Evolutionary conservation across 2,888 invertebrate genomes (phyloP), one percentile per base, ranked within the genome.

Genomic region (Patella depressa): DNA sequence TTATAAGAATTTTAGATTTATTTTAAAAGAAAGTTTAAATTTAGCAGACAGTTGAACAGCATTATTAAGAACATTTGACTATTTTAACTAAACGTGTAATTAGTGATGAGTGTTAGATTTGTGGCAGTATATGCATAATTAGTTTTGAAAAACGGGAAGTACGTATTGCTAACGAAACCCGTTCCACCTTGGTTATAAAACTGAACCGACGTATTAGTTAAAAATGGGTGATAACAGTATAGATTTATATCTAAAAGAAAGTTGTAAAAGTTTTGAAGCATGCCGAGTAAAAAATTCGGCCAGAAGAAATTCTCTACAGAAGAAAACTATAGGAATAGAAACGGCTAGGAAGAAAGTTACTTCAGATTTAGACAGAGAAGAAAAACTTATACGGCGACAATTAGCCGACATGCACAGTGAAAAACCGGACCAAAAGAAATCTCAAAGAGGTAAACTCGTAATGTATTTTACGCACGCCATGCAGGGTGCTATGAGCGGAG

Each of bases 281-380:
- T 87, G 86, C 34, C 82, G 82, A 45, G 82, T 85, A 2, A 87
- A 88, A 79, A 89, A 89, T 77, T 86, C 80, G 3, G 88, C 87
- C 0, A 78, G 88, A 9, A 71, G 88, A 24, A 87, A 87, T 77
- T 88, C 88, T 0, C 80, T 89, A 12, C 83, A 84, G 80, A 88
- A 84, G 79, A 84, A 84, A 73, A 89, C 87, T 3, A 75, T 83
- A 15, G 87, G 85, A 0, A 86, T 88, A 9, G 88, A 89, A 77
- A 84, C 82, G 1, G 85, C 88, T 70, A 76, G 84, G n/a, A 83
- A 84, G 53, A 77, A 86, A 73, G 86, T 85, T 9, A 82, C 81
- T 12, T 82, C 83, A 1, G 79, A 83, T 53, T 59, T 87, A 57
- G 81, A 81, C 72, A 79, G 87, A 73, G 87, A 89, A 80, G 86